phyloP scores from a whole-genome alignment of 2,888 invertebrate species.

The Caradrina kadenii region DNA sequence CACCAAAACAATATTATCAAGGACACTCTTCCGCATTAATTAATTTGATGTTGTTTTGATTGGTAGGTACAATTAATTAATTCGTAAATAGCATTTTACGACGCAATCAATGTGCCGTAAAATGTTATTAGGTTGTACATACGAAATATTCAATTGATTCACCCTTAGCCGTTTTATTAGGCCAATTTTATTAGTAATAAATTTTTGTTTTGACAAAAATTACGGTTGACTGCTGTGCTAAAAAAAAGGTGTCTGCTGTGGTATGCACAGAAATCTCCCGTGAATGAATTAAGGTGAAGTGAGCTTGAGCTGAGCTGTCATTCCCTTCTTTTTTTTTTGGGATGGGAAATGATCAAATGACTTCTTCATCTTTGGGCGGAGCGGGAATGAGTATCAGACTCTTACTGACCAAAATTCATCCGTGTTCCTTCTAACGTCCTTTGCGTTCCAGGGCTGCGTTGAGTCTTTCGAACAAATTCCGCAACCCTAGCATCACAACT shows the following conservation, averaged over 20 bases:
- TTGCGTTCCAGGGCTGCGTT: too few relatives aligned
- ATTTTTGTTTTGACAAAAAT: conserved; percentile 5
- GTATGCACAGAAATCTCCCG: too few relatives aligned
- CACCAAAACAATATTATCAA: conserved; percentile 1
- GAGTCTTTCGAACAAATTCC: too few relatives aligned
- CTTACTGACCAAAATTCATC: too few relatives aligned
- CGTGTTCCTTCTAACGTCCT: too few relatives aligned
- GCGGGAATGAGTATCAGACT: too few relatives aligned
- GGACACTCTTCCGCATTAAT: background rate
- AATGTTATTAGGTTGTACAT: conserved; percentile 25
- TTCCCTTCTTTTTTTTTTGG: too few relatives aligned
- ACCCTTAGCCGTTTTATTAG: background rate
- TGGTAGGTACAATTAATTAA: conserved; percentile 28
- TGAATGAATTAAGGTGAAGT: too few relatives aligned
- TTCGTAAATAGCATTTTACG: conserved; percentile 42
- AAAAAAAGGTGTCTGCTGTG: background rate
- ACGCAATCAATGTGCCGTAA: conserved; percentile 23
- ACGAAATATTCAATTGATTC: conserved; percentile 30
- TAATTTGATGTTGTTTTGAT: conserved; percentile 42
- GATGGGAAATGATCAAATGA: too few relatives aligned
- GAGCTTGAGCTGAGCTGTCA: too few relatives aligned
- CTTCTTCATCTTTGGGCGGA: too few relatives aligned
- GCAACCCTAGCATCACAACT: too few relatives aligned
- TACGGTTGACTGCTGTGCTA: background rate
- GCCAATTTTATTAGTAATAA: background rate